These are phyloP conservation scores for Zygogramma bicolorata DNA, from an alignment of 2,888 invertebrate species.

Conservation along the genomic window DNA sequence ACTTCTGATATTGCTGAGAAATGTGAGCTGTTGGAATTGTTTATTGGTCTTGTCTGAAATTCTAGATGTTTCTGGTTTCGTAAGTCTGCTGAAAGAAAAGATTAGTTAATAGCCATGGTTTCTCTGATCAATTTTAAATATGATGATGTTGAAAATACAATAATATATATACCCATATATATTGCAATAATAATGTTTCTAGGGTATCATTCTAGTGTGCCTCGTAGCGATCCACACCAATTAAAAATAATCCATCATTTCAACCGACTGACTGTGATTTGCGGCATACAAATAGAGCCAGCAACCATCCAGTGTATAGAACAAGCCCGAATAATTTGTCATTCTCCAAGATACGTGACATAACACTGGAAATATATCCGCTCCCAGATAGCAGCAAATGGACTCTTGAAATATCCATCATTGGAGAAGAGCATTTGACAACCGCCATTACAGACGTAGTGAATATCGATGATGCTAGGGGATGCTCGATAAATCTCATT, in stretches of 20 bases:
- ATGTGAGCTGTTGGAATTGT: too few species aligned
- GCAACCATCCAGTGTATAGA: background rate
- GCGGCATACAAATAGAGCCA: background rate
- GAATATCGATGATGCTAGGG: slow-evolving; percentile 44
- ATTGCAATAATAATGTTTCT: too few species aligned
- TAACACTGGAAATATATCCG: slow-evolving; percentile 10
- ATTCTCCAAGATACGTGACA: background rate
- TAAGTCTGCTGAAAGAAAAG: too few species aligned
- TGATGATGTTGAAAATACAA: too few species aligned
- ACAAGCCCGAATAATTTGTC: slow-evolving; percentile 10
- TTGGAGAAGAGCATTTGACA: slow-evolving; percentile 37
- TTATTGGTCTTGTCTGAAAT: too few species aligned
- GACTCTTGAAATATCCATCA: slow-evolving; percentile 19
- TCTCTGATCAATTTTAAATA: too few species aligned
- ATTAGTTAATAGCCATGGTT: too few species aligned
- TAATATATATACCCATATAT: too few species aligned
- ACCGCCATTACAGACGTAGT: slow-evolving; percentile 45
- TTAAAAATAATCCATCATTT: background rate
- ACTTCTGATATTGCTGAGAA: too few species aligned
- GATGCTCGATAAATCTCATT: slow-evolving; percentile 31
- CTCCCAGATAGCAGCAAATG: slow-evolving; percentile 1
- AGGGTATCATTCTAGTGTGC: too few species aligned
- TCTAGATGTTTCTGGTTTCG: too few species aligned
- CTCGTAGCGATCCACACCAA: background rate
- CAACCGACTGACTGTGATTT: background rate